Evolutionary conservation across 2,888 invertebrate species (phyloP), one percentile per base, ranked within the genome.

Genomic region (Hyalella azteca): DNA sequence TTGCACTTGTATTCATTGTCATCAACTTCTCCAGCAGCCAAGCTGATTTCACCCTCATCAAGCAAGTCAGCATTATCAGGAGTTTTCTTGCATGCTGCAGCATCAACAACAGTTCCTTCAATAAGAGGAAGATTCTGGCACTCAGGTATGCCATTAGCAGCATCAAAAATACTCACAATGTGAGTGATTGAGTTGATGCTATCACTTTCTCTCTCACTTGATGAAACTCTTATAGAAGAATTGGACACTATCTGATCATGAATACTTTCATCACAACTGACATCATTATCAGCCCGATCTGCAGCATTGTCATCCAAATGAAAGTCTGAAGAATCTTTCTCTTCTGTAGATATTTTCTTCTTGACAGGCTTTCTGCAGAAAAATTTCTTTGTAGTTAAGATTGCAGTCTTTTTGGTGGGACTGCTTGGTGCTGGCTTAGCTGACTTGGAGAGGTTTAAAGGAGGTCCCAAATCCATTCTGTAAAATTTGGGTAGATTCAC

Each of bases 91-190:
- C 22, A 9, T 45, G 15, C 45, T 15, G 9, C 4, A 13, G 36
- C 5, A 19, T 29, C 15, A 15, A 36, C 19, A 15, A 29, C 36
- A 3, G 66, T 36, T 66, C 29, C 66, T 36, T 66, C 66, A 66
- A 36, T 66, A n/a, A 36, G 15, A 19, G 66, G 19, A 32, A 7
- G 4, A 36, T 7, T 11, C n/a, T 11, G 36, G 22, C 36, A 15
- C 36, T 66, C 66, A 29, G 66, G n/a, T 2, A 66, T n/a, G 22
- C 29, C 39, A 29, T 66, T 32, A 29, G 66, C 32, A 13, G 66
- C 66, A 66, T 66, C 66, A 66, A 66, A n/a, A 2, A 66, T 66
- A 15, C 66, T 66, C 19, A 66, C 66, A 36, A 66, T 66, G 66
- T 66, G 32, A 19, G 66, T 66, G 19, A 66, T 66, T 1, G 66